Evolutionary conservation across 2,888 invertebrate species (phyloP), one percentile per base, ranked within the genome.

Genomic region (Drosophila nr. medialis): DNA sequence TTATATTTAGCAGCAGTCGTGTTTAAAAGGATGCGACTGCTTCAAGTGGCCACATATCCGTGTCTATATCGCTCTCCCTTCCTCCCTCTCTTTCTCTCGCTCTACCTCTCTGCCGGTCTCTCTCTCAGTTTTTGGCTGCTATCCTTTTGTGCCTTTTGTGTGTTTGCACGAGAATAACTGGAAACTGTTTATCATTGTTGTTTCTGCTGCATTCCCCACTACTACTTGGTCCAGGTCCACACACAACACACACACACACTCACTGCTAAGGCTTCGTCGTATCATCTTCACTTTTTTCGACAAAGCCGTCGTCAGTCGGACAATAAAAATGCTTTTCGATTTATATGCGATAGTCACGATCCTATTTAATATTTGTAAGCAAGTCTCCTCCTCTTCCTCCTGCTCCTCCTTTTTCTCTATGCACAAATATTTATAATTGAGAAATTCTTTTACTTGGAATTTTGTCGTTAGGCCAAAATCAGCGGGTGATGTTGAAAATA

Each of bases 121-220:
- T 42, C 7, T 18, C 24, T 62, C 6, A 21, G 49, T 66, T 27
- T 64, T 36, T 36, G 61, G 54, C 45, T 54, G 67, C 87, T 64
- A 80, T 89, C 80, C 81, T 83, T 89, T 71, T 77, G 72, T 60
- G 61, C 58, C 73, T 69, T 63, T 70, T 71, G 36, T 51, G 30
- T 36, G 83, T 83, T 83, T 86, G 79, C 75, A 81, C 74, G 76
- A 75, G 56, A 77, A 88, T 83, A 84, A 83, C 89, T 88, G 83
- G 87, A 85, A 89, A 85, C 77, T 85, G 85, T 86, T 85, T 86
- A 89, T 89, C 87, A 85, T 85, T 85, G 89, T 85, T 89, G 63
- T 77, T 89, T 83, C 89, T 86, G 61, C 74, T 80, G 72, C 80
- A 62, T 53, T 74, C 60, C 69, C 74, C 59, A 49, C 60, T 66